Evolutionary conservation across 2,113 vertebrate genomes (phyloP), one percentile per base, ranked within the genome.

Genomic region (Clupea harengus): DNA sequence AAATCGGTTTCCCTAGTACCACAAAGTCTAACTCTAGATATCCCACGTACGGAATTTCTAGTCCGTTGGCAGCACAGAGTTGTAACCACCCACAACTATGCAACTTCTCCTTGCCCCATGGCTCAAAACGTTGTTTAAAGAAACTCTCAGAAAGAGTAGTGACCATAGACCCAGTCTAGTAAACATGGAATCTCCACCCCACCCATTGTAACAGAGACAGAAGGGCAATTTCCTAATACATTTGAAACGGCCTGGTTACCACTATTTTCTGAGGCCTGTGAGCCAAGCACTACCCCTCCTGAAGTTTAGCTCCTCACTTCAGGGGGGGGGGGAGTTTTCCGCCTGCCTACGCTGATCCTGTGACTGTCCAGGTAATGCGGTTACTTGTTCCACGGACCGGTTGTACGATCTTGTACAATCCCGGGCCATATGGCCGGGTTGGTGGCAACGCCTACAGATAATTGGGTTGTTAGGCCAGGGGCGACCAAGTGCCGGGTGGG

Each of bases 21-120:
- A 67, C 11, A 3, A 88, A 18, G n/a, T 83, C 52, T 9, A 88
- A 1, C 46, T 88, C 84, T 6, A 86, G 6, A 7, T 88, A 83
- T 2, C 84, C 84, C 3, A 88, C 6, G 45, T 81, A 85, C 11
- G 87, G 81, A 1, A 88, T 85, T 0, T 15, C 45, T 8, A 85
- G 10, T 0, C 52, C 87, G 72, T 87, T 87, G 9, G 46, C 86
- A n/a, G 83, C 86, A 10, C 10, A 39, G 4, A 87, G 47, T 32
- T 25, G 6, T 6, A 85, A 28, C 45, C 81, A 82, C 46, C 46
- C 46, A 47, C 46, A 47, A 5, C 6, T 2, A 47, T 60, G 57
- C n/a, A 39, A 15, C 3, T 25, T 49, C 17, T 82, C 45, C 5
- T 20, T 17, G 6, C 46, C 60, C 20, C 28, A 7, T 32, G 50